A percentile compares a stretch with the other conserved stretches of the same genome.
Conservation (phyloP, 2,888 invertebrate genomes). For the Chloroclysta siterata region DNA sequence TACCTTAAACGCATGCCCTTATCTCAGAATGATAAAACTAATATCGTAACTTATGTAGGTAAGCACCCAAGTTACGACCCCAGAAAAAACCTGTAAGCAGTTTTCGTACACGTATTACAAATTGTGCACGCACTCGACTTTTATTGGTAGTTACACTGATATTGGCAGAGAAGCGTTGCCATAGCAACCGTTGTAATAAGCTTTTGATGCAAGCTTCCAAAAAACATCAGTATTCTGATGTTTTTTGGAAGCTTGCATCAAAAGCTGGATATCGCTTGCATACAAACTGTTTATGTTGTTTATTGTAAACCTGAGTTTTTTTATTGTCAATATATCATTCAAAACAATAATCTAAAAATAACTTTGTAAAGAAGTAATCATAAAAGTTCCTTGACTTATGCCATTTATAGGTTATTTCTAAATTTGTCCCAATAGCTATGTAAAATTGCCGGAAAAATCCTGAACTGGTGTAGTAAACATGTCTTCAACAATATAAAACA, state of each 20-base stretch:
- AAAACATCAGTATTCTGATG: conserved; percentile 15
- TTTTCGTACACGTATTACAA: conserved; percentile 46
- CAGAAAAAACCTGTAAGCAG: conserved; percentile 39
- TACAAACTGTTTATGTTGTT: neutral
- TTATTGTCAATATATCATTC: too few species aligned
- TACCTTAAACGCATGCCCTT: conserved; percentile 5
- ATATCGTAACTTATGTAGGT: conserved; percentile 17
- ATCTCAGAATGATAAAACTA: conserved; percentile 20
- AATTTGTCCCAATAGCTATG: neutral
- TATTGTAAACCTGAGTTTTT: neutral
- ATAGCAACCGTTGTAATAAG: conserved; percentile 45
- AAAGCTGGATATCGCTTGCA: too few species aligned
- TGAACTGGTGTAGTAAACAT: neutral
- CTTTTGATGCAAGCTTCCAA: conserved; percentile 16
- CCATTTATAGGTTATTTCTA: neutral
- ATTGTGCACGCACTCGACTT: conserved; percentile 65
- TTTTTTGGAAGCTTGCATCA: conserved; percentile 12
- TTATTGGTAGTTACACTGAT: conserved; percentile 72
- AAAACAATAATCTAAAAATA: too few species aligned
- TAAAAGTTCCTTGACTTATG: neutral
- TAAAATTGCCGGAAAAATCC: neutral
- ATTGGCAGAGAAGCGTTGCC: conserved; percentile 60
- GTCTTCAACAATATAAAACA: neutral
- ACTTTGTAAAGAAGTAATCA: neutral
- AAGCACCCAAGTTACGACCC: conserved; percentile 35